phyloP scores from a whole-genome alignment of 1,140 invertebrate species.

The Yoshiicerus persimilis region DNA sequence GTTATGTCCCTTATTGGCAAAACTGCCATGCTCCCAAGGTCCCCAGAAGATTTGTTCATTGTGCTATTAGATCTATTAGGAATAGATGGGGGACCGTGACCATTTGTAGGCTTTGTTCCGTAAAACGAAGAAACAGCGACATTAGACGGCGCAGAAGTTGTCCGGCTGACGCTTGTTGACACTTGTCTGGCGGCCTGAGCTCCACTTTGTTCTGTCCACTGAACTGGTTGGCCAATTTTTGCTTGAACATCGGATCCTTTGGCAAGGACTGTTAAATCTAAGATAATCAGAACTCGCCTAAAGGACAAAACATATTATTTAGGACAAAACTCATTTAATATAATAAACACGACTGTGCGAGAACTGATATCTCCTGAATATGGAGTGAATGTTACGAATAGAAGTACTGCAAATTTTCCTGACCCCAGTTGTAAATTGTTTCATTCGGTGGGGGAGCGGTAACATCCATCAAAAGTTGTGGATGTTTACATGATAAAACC shows the following conservation, averaged over 20 bases:
- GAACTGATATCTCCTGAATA: too few relatives aligned
- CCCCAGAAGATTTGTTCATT: background rate
- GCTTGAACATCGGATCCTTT: conserved; percentile 68
- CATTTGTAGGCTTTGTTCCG: background rate
- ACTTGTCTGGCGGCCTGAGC: background rate
- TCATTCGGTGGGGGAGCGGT: too few relatives aligned
- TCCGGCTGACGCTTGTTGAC: background rate
- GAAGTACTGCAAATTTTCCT: too few relatives aligned
- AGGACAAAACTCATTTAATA: too few relatives aligned
- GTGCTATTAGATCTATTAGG: background rate
- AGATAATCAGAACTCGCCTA: conserved; percentile 78
- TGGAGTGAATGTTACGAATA: too few relatives aligned
- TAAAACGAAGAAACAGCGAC: background rate
- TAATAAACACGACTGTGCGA: too few relatives aligned
- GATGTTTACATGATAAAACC: too few relatives aligned
- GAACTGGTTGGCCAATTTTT: conserved; percentile 75
- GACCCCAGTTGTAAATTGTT: too few relatives aligned
- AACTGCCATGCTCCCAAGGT: background rate
- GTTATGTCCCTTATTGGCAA: conserved; percentile 46
- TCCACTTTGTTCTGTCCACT: conserved; percentile 57
- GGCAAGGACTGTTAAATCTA: conserved; percentile 73
- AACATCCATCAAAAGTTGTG: too few relatives aligned
- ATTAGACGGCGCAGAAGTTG: background rate
- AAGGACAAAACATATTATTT: conserved; percentile 34
- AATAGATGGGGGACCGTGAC: background rate